Conservation (phyloP, 2,113 vertebrate genomes). For the Corythaeola cristata region DNA sequence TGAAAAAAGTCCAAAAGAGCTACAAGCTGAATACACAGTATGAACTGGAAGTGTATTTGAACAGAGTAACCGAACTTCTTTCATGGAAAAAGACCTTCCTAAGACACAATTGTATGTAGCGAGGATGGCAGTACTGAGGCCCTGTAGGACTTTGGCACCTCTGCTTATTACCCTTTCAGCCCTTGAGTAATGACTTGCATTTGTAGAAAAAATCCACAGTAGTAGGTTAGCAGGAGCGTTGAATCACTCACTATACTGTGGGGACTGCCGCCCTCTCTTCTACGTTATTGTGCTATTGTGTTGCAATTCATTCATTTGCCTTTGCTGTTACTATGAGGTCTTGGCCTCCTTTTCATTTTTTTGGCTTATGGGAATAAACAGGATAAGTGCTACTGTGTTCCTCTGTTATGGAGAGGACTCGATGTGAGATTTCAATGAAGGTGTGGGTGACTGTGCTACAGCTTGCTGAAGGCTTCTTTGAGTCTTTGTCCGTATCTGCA, state of each 20-base stretch:
- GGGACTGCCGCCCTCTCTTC: not conserved
- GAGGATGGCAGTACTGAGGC: not conserved
- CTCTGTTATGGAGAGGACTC: not conserved
- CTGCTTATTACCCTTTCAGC: not conserved
- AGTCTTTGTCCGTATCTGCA: not conserved
- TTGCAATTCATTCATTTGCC: not conserved
- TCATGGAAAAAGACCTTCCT: not conserved
- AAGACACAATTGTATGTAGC: not conserved
- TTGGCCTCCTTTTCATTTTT: not conserved
- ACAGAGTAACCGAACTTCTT: not conserved
- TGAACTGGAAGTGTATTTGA: constrained; percentile 4
- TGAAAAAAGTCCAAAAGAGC: constrained; percentile 22
- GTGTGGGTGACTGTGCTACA: not conserved
- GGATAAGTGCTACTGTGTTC: not conserved
- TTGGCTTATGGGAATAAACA: not conserved
- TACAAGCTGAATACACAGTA: not conserved
- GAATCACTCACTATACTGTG: not conserved
- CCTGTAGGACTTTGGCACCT: not conserved
- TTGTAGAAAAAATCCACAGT: not conserved
- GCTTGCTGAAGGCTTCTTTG: not conserved
- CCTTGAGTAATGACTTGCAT: not conserved
- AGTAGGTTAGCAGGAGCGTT: not conserved
- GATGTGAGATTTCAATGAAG: not conserved
- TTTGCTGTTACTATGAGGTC: not conserved
- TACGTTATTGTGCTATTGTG: not conserved